Conservation (phyloP, 2,888 invertebrate genomes). For the Colostygia pectinataria region DNA sequence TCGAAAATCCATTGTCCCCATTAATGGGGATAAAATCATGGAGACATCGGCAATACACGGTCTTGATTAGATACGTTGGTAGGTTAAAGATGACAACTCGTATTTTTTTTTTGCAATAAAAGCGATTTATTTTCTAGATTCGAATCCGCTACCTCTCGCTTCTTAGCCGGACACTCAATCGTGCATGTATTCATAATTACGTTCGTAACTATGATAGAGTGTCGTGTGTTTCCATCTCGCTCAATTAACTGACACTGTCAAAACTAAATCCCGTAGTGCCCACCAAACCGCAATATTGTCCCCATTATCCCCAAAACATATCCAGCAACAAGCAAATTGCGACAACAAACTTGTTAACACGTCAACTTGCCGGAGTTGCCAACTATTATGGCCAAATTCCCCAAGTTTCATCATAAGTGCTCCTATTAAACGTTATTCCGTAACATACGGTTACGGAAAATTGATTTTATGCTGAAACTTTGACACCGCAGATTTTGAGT, state of each 20-base stretch:
- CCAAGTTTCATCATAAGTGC: conserved; percentile 34
- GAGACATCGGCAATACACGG: too few relatives aligned
- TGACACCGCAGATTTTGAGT: conserved; percentile 19
- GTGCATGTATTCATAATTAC: too few relatives aligned
- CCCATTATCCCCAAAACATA: conserved; percentile 9
- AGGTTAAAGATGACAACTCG: too few relatives aligned
- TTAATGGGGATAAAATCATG: too few relatives aligned
- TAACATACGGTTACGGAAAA: conserved; percentile 30
- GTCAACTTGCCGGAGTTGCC: conserved; percentile 26
- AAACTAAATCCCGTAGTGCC: conserved; percentile 1
- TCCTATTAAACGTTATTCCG: conserved; percentile 32
- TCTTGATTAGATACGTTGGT: too few relatives aligned
- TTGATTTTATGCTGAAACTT: conserved; percentile 36
- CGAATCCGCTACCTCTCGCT: too few relatives aligned
- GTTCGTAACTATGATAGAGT: too few relatives aligned
- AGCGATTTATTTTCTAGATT: too few relatives aligned
- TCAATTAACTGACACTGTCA: neutral
- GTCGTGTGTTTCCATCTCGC: neutral
- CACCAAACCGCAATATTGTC: conserved; percentile 8
- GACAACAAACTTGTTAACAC: conserved; percentile 29
- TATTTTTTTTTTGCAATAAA: too few relatives aligned
- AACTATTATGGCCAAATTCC: conserved; percentile 33
- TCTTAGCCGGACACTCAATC: too few relatives aligned
- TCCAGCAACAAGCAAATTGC: conserved; percentile 20
- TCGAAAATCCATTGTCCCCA: too few relatives aligned